Conservation (phyloP, 37 sponge, comb jelly and placozoan species). For the Aplysina aerophoba region DNA sequence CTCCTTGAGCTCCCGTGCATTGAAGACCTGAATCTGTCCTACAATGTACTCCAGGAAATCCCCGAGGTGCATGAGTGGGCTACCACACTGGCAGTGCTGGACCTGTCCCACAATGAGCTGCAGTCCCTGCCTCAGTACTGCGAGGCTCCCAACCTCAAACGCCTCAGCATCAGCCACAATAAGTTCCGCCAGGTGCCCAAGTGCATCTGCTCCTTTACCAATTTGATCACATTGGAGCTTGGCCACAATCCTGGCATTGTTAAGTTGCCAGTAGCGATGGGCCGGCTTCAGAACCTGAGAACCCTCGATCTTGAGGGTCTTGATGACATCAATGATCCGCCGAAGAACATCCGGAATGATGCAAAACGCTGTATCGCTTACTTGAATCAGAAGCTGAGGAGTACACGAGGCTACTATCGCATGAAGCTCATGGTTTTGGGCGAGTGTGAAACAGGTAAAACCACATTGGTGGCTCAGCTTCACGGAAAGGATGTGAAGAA, state of each 20-base stretch:
- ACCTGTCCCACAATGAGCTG: slow-evolving; percentile 81
- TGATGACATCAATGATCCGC: slow-evolving; percentile 83
- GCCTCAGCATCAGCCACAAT: slow-evolving; percentile 78
- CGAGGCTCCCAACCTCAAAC: slow-evolving; percentile 63
- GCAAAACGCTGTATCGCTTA: slow-evolving; percentile 74
- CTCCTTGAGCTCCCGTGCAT: slow-evolving; percentile 84
- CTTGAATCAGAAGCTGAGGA: slow-evolving; percentile 82
- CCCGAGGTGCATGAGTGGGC: slow-evolving; percentile 83
- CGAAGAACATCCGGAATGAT: slow-evolving; percentile 51
- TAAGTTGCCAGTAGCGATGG: slow-evolving; percentile 78
- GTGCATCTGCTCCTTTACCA: slow-evolving; percentile 81
- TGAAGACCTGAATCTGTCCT: slow-evolving; percentile 76
- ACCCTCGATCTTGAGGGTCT: slow-evolving; percentile 55
- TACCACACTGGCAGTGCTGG: slow-evolving; percentile 68
- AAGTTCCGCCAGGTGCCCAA: slow-evolving; percentile 69
- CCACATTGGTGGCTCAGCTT: slow-evolving; percentile 87
- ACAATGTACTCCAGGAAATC: slow-evolving; percentile 73
- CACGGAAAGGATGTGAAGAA: slow-evolving; percentile 66
- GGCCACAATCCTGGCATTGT: slow-evolving; percentile 74
- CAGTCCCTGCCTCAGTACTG: slow-evolving; percentile 62
- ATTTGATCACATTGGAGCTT: slow-evolving; percentile 62
- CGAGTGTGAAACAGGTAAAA: slow-evolving; percentile 81
- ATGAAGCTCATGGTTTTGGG: slow-evolving; percentile 97
- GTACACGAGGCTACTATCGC: slow-evolving; percentile 76
- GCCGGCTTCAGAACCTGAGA: slow-evolving; percentile 63